A percentile compares a stretch with the other conserved stretches of the same genome.
Evolutionary conservation across 2,113 vertebrate genomes (phyloP).

Genomic region (Hyperoodon ampullatus): DNA sequence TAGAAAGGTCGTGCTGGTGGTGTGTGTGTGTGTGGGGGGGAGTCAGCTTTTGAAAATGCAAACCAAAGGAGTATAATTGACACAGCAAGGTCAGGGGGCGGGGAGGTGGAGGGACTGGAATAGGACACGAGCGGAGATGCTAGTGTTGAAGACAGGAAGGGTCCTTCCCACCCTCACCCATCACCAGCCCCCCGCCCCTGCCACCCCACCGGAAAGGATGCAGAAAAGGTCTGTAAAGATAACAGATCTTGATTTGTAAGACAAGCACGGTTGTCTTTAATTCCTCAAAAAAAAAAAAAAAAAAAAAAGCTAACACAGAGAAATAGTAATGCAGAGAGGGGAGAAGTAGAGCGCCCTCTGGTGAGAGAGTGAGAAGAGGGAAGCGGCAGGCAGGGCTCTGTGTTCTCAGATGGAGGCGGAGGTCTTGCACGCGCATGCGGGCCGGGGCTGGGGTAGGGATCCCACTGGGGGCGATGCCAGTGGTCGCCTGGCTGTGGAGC

Average conservation of each 20-base stretch:
- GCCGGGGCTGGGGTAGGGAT: fast-evolving
- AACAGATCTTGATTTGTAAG: too few relatives aligned
- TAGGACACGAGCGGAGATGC: neutral
- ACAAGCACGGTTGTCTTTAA: too few relatives aligned
- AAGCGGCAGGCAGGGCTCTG: neutral
- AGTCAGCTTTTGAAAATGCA: neutral
- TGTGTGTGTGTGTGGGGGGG: too few relatives aligned
- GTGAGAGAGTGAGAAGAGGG: fast-evolving
- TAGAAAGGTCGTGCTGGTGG: neutral
- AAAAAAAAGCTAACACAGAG: neutral
- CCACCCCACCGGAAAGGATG: neutral
- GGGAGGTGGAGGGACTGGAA: neutral
- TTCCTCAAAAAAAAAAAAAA: too few relatives aligned
- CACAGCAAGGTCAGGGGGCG: fast-evolving
- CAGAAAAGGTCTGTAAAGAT: neutral
- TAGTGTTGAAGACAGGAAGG: neutral
- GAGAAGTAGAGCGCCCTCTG: neutral
- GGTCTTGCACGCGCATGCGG: neutral
- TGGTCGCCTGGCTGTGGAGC: neutral
- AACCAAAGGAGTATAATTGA: neutral
- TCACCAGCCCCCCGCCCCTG: too few relatives aligned
- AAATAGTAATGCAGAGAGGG: neutral
- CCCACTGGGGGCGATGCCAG: neutral
- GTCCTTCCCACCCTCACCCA: neutral
- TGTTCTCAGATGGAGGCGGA: fast-evolving